Evolutionary conservation across 2,888 invertebrate species (phyloP).

Genomic region (Stenurella melanura): DNA sequence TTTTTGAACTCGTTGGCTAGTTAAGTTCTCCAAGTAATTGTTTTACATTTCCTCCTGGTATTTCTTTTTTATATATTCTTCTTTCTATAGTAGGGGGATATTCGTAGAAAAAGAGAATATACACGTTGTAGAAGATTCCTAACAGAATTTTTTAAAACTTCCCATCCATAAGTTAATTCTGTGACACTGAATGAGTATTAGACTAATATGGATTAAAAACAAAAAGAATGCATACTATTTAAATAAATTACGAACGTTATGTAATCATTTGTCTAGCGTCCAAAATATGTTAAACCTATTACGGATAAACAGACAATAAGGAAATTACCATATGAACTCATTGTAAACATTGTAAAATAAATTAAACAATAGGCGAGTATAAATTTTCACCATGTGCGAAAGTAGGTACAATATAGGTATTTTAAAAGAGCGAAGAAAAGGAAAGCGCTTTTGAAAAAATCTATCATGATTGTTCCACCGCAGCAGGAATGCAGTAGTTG

Average conservation of each 20-base stretch:
- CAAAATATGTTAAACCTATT: conserved; percentile 41
- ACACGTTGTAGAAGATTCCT: too few relatives aligned
- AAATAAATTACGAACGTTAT: conserved; percentile 38
- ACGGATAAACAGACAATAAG: conserved; percentile 47
- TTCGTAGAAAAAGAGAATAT: too few relatives aligned
- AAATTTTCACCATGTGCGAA: conserved; percentile 29
- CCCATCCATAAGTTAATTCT: neutral
- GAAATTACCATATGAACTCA: conserved; percentile 49
- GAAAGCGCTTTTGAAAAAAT: conserved; percentile 13
- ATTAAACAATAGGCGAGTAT: conserved; percentile 43
- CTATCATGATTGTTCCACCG: neutral
- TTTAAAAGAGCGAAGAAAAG: conserved; percentile 23
- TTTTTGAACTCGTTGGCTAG: too few relatives aligned
- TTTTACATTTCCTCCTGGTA: too few relatives aligned
- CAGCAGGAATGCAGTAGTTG: neutral
- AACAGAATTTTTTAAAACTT: too few relatives aligned
- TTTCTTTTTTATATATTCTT: too few relatives aligned
- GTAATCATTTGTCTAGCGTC: conserved; percentile 41
- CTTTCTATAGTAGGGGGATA: too few relatives aligned
- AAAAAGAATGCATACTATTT: conserved; percentile 39
- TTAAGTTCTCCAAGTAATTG: too few relatives aligned
- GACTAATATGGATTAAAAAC: neutral
- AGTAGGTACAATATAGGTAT: conserved; percentile 23
- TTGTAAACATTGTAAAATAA: conserved; percentile 35
- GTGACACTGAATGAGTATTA: neutral